phyloP scores from a whole-genome alignment of 2,113 vertebrate species.

The Epinephelus lanceolatus region DNA sequence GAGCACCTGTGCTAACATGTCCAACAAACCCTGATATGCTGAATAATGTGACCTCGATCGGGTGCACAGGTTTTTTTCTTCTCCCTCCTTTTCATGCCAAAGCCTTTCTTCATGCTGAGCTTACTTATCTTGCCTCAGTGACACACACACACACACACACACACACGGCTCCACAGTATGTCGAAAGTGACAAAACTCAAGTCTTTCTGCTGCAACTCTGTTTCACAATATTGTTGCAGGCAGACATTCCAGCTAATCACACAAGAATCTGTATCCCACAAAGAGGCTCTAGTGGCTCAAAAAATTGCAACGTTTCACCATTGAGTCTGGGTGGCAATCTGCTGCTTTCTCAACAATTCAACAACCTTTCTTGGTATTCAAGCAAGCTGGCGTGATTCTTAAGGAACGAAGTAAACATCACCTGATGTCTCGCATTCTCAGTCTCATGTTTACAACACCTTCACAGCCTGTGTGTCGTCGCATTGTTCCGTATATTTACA shows the following conservation, averaged over 20 bases:
- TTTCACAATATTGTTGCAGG: conserved; percentile 57
- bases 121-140: neutral
- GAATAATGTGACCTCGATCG: conserved; percentile 62
- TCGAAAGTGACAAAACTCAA: conserved; percentile 33
- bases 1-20: conserved; percentile 80
- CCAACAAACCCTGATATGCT: conserved; percentile 60
- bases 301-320: conserved; percentile 28
- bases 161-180: neutral
- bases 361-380: conserved; percentile 10
- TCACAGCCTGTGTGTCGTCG: neutral
- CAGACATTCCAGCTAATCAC: conserved; percentile 45
- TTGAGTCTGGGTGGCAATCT: conserved; percentile 13
- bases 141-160: neutral
- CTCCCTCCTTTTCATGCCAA: neutral
- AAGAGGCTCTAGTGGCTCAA: conserved; percentile 24
- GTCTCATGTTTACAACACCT: neutral
- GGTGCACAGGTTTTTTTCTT: conserved; percentile 2
- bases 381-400: conserved; percentile 5
- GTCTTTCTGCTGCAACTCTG: conserved; percentile 10
- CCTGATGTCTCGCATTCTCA: neutral
- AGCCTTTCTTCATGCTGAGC: conserved; percentile 23
- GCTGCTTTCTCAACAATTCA: conserved; percentile 45
- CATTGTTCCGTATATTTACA: neutral
- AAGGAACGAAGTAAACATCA: conserved; percentile 31
- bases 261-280: conserved; percentile 42